phyloP scores from a whole-genome alignment of 2,888 invertebrate genomes.

The Omphaloscelis lunosa region DNA sequence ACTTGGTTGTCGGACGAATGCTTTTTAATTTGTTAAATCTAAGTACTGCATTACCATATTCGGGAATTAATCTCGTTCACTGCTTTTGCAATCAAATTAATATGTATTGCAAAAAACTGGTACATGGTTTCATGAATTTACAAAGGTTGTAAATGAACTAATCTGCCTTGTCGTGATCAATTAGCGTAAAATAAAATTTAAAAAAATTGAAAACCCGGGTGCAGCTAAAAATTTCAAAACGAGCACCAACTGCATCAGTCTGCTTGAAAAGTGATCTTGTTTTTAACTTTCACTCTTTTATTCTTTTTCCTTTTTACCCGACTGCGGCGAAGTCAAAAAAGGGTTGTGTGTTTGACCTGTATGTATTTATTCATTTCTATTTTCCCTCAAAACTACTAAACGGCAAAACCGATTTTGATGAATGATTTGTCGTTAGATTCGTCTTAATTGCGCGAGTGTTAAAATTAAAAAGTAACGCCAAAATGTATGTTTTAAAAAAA shows the following conservation, averaged over 20 bases:
- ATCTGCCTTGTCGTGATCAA: background rate
- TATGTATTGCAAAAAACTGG: background rate
- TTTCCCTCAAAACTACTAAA: too few relatives aligned
- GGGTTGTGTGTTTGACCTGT: too few relatives aligned
- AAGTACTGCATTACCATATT: background rate
- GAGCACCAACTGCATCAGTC: background rate
- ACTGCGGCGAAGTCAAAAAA: too few relatives aligned
- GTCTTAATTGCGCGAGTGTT: too few relatives aligned
- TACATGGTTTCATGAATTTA: background rate
- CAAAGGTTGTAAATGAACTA: background rate
- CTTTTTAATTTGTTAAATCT: background rate
- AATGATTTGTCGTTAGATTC: too few relatives aligned
- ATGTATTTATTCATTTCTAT: too few relatives aligned
- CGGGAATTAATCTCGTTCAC: background rate
- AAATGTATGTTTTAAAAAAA: too few relatives aligned
- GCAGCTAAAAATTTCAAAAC: background rate
- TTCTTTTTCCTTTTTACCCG: background rate
- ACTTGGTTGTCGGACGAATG: too few relatives aligned
- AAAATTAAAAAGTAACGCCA: too few relatives aligned
- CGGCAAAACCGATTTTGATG: too few relatives aligned
- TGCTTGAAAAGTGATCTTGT: background rate
- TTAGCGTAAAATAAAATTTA: background rate
- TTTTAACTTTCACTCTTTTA: background rate
- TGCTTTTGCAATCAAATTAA: background rate
- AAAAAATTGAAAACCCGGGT: background rate